Evolutionary conservation across 37 sponge, comb jelly and placozoan species (phyloP).

Genomic region (Theonella swinhoei): DNA sequence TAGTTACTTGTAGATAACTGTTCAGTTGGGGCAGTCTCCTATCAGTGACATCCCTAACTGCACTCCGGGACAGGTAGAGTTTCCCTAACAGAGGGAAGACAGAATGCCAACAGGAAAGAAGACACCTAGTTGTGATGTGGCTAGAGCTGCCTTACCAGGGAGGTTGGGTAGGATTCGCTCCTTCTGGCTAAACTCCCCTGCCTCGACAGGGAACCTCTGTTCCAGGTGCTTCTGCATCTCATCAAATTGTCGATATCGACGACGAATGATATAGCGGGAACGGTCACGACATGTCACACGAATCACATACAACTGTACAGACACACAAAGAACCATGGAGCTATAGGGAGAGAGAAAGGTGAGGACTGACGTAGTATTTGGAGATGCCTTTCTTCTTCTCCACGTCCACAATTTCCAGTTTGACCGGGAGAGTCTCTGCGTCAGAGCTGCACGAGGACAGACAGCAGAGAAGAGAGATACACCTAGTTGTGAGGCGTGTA

Average conservation of each 20-base stretch:
- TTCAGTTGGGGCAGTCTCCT: conserved; percentile 74
- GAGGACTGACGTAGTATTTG: conserved; percentile 80
- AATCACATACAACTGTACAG: conserved; percentile 69
- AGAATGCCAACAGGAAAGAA: not conserved
- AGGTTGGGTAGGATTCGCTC: conserved; percentile 73
- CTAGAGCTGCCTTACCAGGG: conserved; percentile 52
- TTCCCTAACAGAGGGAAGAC: conserved; percentile 45
- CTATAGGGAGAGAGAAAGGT: not conserved
- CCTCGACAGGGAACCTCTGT: conserved; percentile 83
- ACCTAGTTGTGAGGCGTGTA: not conserved
- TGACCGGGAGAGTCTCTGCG: conserved; percentile 9
- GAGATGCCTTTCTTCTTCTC: conserved; percentile 80
- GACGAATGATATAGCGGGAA: conserved; percentile 61
- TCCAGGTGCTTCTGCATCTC: conserved; percentile 72
- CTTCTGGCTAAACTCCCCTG: conserved; percentile 60
- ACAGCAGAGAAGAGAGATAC: not conserved
- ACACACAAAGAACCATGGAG: not conserved
- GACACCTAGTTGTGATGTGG: not conserved
- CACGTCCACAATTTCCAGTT: conserved; percentile 69
- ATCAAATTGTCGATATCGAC: conserved; percentile 79
- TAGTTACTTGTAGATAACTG: conserved; percentile 59
- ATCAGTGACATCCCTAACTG: conserved; percentile 83
- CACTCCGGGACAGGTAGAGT: conserved; percentile 76
- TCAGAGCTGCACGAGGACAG: not conserved
- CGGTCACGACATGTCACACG: conserved; percentile 60